These are phyloP conservation scores for Sacculina carcini DNA, from an alignment of 2,888 invertebrate genomes.

Conservation along the genomic window DNA sequence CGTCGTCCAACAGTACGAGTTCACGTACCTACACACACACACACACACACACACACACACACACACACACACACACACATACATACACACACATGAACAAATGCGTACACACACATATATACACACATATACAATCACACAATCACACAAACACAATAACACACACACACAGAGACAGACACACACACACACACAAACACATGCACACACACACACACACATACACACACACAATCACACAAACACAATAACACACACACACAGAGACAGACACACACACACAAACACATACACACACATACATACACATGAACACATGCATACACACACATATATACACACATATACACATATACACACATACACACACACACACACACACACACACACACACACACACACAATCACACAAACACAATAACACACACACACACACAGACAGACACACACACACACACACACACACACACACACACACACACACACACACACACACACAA, in stretches of 20 bases:
- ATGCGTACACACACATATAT: no score
- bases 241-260: background rate
- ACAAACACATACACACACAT: background rate
- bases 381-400: background rate
- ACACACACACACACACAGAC: background rate
- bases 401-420: background rate
- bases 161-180: background rate
- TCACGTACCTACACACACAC: no score
- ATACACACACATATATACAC: background rate
- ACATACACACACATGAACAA: no score
- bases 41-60: no score
- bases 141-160: background rate
- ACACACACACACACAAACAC: no score
- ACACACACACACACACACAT: no score
- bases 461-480: background rate
- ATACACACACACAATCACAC: background rate
- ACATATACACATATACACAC: background rate
- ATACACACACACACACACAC: background rate
- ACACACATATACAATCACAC: no score
- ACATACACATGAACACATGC: background rate
- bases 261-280: background rate
- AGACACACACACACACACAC: background rate
- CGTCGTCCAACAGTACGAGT: no score
- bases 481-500: no score
- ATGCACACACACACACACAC: background rate